Percentiles rank a stretch among this genome's conserved stretches.
Evolutionary conservation across 53 echinoderm and acorn worm species (phyloP).

Genomic region (Actinopyga echinites): DNA sequence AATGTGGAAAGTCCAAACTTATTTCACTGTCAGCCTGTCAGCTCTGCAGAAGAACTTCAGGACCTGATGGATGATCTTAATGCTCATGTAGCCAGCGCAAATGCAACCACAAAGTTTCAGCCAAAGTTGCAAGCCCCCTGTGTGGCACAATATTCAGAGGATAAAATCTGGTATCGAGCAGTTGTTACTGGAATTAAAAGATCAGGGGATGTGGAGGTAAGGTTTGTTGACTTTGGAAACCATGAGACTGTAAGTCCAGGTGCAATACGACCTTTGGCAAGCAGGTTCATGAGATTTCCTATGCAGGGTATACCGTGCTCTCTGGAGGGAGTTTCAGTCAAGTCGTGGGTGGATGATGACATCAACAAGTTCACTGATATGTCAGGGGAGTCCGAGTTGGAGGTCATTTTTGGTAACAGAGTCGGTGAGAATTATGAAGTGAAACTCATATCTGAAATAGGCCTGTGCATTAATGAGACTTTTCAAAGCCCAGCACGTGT

Average conservation of each 20-base stretch:
- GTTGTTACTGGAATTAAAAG: conserved; percentile 54
- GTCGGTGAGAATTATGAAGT: conserved; percentile 42
- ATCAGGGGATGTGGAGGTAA: conserved; percentile 60
- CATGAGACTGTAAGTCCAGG: conserved; percentile 62
- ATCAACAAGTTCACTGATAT: conserved; percentile 35
- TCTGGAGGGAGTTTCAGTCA: conserved; percentile 62
- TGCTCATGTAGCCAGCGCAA: conserved; percentile 10
- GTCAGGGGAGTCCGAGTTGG: conserved; percentile 22
- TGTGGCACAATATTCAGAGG: conserved; percentile 75
- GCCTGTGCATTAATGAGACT: conserved; percentile 9
- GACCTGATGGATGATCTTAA: conserved; percentile 59
- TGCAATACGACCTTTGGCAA: conserved; percentile 57
- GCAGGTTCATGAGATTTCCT: conserved; percentile 68
- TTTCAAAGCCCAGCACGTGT: not conserved
- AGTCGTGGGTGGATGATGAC: conserved; percentile 32
- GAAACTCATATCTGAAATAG: conserved; percentile 9
- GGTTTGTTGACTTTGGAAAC: conserved; percentile 95
- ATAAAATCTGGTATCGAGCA: conserved; percentile 84
- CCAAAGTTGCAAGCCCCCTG: conserved; percentile 52
- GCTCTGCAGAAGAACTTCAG: conserved; percentile 63
- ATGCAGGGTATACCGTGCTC: conserved; percentile 81
- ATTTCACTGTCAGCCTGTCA: conserved; percentile 61
- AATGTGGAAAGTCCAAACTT: conserved; percentile 60
- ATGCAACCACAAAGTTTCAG: conserved; percentile 40
- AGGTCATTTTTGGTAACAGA: conserved; percentile 45